Percentiles rank a stretch among this genome's conserved stretches.
Conservation (phyloP, 2,888 invertebrate species). For the Ophion slaviceki region DNA sequence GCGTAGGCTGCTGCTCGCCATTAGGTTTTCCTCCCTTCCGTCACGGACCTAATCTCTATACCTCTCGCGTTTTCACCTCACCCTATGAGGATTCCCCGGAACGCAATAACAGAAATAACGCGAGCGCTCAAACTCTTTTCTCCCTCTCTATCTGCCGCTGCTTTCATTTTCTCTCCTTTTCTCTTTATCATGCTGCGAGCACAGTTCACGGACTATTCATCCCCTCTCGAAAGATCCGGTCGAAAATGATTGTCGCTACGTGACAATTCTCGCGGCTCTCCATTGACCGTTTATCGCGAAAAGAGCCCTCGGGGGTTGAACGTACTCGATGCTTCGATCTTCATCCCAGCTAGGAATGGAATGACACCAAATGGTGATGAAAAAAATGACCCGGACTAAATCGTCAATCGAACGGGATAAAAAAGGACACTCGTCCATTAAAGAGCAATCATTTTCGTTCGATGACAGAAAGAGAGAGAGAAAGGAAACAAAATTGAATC, state of each 20-base stretch:
- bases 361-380: background rate
- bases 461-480: too few relatives aligned
- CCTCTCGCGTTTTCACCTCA: constrained; percentile 33
- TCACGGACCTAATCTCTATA: constrained; percentile 48
- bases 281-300: constrained; percentile 8
- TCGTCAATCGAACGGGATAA: too few relatives aligned
- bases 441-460: too few relatives aligned
- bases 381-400: background rate
- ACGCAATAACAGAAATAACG: constrained; percentile 61
- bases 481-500: too few relatives aligned
- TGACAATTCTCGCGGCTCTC: constrained; percentile 20
- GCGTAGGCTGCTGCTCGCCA: constrained; percentile 49
- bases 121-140: constrained; percentile 27
- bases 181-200: constrained; percentile 25
- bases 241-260: constrained; percentile 35
- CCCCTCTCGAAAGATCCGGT: constrained; percentile 26
- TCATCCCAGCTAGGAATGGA: background rate
- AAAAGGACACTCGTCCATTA: too few relatives aligned
- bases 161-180: background rate
- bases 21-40: constrained; percentile 34
- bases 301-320: background rate
- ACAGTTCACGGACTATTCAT: constrained; percentile 42
- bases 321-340: constrained; percentile 25
- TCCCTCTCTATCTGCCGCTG: background rate
- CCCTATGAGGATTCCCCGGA: constrained; percentile 25